A percentile compares a stretch with the other conserved stretches of the same genome.
phyloP scores from a whole-genome alignment of 2,888 invertebrate genomes.

The Protonemura montana region DNA sequence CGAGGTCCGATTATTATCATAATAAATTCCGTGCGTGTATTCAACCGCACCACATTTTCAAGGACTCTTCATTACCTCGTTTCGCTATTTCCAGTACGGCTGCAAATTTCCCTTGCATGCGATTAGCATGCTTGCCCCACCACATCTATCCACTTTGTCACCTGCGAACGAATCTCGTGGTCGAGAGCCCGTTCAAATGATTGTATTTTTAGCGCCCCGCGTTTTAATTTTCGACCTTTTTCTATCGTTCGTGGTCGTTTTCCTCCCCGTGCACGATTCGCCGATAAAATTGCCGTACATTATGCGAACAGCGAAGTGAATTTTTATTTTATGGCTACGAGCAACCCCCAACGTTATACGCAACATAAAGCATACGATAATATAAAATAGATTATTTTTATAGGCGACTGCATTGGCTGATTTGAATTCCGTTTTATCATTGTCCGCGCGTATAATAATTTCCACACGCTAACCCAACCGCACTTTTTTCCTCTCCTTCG shows the following conservation, averaged over 20 bases:
- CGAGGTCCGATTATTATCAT: no score
- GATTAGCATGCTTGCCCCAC: no score
- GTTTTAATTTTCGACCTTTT: neutral
- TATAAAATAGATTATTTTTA: constrained; percentile 7
- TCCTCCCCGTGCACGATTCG: neutral
- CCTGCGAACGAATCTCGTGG: no score
- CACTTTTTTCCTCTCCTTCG: neutral
- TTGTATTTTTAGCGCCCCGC: neutral
- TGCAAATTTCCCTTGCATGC: no score
- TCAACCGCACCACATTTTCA: no score
- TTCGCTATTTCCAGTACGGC: no score
- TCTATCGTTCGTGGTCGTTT: neutral
- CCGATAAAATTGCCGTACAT: neutral
- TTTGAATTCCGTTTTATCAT: constrained; percentile 23
- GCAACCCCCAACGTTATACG: neutral
- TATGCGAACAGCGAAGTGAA: constrained; percentile 7
- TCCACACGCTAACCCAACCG: neutral
- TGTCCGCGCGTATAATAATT: constrained; percentile 9
- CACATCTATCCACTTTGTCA: no score
- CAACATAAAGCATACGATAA: constrained; percentile 3
- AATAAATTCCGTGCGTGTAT: no score
- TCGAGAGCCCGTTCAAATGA: neutral
- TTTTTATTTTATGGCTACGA: neutral
- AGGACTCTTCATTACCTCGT: no score
- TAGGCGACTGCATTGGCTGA: constrained; percentile 12